phyloP scores from a whole-genome alignment of 2,797 vertebrate genomes.

The Gymnocypris eckloni region DNA sequence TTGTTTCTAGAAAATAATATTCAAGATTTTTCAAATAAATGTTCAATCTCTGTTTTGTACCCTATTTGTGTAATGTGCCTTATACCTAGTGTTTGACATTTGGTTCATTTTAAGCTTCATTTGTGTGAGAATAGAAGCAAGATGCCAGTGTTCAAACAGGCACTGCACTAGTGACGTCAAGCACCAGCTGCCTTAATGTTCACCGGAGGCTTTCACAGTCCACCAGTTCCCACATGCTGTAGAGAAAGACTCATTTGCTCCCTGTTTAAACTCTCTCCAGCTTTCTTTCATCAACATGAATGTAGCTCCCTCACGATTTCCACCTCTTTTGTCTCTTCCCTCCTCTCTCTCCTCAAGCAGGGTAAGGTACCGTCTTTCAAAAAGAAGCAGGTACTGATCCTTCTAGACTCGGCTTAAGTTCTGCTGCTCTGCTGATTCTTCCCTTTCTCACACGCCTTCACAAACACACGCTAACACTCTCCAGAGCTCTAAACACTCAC shows the following conservation, averaged over 20 bases:
- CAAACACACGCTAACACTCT: constrained; percentile 23
- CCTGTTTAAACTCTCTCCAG: constrained; percentile 48
- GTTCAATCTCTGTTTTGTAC: not conserved
- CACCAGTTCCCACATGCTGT: constrained; percentile 58
- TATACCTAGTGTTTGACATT: constrained; percentile 24
- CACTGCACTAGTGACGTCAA: constrained; percentile 50
- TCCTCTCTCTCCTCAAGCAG: constrained; percentile 70
- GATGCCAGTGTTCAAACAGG: constrained; percentile 8
- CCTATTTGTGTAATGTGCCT: not conserved
- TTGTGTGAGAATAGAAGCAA: constrained; percentile 31
- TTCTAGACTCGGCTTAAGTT: constrained; percentile 59
- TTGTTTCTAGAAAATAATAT: not conserved
- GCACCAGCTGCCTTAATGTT: constrained; percentile 61
- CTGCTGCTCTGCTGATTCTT: constrained; percentile 61
- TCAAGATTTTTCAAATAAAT: not conserved
- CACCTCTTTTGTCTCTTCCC: constrained; percentile 55
- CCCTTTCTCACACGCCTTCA: constrained; percentile 25
- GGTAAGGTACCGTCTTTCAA: constrained; percentile 87
- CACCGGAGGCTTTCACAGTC: constrained; percentile 55
- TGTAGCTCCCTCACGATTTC: constrained; percentile 55
- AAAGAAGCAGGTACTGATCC: constrained; percentile 88
- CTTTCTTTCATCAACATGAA: constrained; percentile 51
- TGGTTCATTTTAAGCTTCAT: constrained; percentile 13
- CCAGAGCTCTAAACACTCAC: constrained; percentile 46
- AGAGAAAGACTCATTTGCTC: constrained; percentile 50